Conservation (phyloP, 30 jellyfish, hydroid and myxozoan species). For the Catostylus mosaicus region DNA sequence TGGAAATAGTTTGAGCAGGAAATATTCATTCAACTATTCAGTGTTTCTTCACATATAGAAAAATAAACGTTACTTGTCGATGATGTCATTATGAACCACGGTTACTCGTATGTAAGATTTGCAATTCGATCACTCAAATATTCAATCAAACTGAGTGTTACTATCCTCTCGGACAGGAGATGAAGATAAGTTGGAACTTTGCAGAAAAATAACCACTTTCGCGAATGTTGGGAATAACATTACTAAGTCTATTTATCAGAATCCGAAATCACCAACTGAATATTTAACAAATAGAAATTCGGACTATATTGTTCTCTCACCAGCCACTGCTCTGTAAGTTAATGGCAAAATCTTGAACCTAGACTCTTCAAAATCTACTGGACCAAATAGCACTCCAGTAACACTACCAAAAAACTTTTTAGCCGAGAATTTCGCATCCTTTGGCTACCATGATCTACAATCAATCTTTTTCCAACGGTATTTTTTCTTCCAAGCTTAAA, state of each 20-base stretch:
- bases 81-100: no score
- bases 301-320: slow-evolving; percentile 33
- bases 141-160: no score
- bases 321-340: slow-evolving; percentile 51
- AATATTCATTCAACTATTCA: no score
- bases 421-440: slow-evolving; percentile 22
- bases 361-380: slow-evolving; percentile 45
- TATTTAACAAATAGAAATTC: slow-evolving; percentile 15
- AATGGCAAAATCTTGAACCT: slow-evolving; percentile 17
- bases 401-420: slow-evolving; percentile 29
- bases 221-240: slow-evolving; percentile 51
- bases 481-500: slow-evolving; percentile 33
- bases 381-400: slow-evolving; percentile 41
- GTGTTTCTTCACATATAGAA: no score
- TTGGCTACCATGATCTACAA: slow-evolving; percentile 34
- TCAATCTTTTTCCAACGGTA: slow-evolving; percentile 37
- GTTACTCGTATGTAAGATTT: no score
- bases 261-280: slow-evolving; percentile 20
- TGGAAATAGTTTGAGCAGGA: no score
- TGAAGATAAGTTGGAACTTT: no score
- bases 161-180: no score
- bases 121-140: no score
- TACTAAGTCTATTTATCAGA: slow-evolving; percentile 21
- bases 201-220: no score
- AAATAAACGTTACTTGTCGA: no score